Evolutionary conservation across 2,797 vertebrate species (phyloP).

Genomic region (Danio jaintianensis): DNA sequence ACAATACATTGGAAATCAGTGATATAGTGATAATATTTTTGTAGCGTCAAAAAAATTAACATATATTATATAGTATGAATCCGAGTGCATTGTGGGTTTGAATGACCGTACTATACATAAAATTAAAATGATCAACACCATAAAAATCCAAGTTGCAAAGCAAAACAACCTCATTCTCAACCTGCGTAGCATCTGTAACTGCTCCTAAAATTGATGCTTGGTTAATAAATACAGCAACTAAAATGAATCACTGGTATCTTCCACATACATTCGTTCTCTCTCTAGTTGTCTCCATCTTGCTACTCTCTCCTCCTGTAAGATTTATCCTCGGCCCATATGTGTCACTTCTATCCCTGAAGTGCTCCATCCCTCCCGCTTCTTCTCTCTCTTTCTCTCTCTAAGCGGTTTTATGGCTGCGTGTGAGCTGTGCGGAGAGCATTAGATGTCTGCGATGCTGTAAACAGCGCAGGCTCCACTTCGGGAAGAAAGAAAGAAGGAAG

Average conservation of each 20-base stretch:
- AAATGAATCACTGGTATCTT: neutral
- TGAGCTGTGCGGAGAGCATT: slow-evolving; percentile 16
- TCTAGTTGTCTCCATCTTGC: neutral
- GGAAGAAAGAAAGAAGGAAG: neutral
- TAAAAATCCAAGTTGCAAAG: neutral
- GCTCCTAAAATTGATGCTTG: neutral
- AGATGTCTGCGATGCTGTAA: slow-evolving; percentile 12
- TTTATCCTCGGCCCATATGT: slow-evolving; percentile 28
- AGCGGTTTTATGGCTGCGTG: slow-evolving; percentile 12
- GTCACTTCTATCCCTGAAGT: slow-evolving; percentile 35
- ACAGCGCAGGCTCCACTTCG: neutral
- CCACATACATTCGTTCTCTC: neutral
- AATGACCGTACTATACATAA: neutral
- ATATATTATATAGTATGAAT: neutral
- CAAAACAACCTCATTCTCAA: neutral
- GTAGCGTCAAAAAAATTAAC: neutral
- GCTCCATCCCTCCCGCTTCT: slow-evolving; percentile 10
- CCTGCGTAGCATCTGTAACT: neutral
- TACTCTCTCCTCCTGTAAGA: slow-evolving; percentile 13
- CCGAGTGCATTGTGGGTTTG: neutral
- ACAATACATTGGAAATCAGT: too few relatives aligned
- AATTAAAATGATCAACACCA: neutral
- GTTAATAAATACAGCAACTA: neutral
- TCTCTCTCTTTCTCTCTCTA: slow-evolving; percentile 17
- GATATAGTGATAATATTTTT: too few relatives aligned